phyloP scores from a whole-genome alignment of 2,797 vertebrate genomes.

The Podarcis siculus region DNA sequence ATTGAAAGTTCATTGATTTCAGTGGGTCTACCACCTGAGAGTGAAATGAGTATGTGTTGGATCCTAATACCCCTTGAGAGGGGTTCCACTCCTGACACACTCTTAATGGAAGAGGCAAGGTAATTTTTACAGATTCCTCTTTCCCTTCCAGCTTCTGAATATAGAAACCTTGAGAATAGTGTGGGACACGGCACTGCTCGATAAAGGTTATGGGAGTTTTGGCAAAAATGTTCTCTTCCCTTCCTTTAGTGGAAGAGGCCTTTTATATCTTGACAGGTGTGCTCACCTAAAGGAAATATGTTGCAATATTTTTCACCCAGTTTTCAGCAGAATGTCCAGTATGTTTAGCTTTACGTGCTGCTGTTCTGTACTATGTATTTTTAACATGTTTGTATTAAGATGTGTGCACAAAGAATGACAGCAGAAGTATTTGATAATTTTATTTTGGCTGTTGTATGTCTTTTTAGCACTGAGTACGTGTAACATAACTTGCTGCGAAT shows the following conservation, averaged over 20 bases:
- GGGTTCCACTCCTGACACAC: neutral
- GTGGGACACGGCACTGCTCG: neutral
- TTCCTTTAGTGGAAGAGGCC: neutral
- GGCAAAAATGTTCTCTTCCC: neutral
- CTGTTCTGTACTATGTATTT: neutral
- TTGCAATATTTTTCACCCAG: neutral
- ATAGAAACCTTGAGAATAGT: neutral
- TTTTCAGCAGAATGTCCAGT: neutral
- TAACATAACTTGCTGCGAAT: slow-evolving; percentile 42
- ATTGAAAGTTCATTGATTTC: no score
- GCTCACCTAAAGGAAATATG: neutral
- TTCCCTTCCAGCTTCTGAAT: neutral
- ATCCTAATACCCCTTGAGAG: neutral
- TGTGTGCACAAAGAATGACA: neutral
- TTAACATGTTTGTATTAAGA: neutral
- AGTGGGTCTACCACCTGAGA: no score
- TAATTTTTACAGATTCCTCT: neutral
- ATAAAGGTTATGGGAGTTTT: neutral
- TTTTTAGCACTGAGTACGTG: slow-evolving; percentile 30
- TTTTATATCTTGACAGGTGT: neutral
- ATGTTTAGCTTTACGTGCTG: neutral
- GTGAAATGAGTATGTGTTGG: neutral
- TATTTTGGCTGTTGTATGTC: slow-evolving; percentile 28
- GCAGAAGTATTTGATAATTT: slow-evolving; percentile 42
- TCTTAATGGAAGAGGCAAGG: neutral